phyloP scores from a whole-genome alignment of 2,797 vertebrate genomes.

The Capromys pilorides region DNA sequence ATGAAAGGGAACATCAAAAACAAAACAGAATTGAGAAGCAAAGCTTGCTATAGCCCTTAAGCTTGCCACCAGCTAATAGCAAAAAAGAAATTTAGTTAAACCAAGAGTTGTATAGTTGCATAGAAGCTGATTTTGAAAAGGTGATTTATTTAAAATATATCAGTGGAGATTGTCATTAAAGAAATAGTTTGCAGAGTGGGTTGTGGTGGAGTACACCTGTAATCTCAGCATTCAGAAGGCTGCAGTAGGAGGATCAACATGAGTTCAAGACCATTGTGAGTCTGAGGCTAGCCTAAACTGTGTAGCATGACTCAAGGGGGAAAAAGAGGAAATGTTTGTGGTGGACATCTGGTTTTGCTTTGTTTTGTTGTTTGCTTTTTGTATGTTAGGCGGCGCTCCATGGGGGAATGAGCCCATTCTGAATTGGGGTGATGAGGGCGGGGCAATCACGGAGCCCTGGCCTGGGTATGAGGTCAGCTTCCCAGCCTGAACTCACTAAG shows the following conservation, averaged over 20 bases:
- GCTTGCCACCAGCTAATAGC: not conserved
- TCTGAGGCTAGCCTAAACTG: not conserved
- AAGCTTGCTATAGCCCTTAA: not conserved
- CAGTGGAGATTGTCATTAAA: not conserved
- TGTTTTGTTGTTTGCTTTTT: not conserved
- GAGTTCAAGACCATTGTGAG: not conserved
- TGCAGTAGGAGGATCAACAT: not conserved
- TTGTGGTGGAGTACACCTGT: not conserved
- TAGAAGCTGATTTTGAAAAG: conserved; percentile 4
- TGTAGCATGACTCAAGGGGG: not conserved
- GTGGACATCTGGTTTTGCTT: conserved; percentile 42
- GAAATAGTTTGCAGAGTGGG: not conserved
- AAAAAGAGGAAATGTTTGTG: not conserved
- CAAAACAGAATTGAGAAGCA: not conserved
- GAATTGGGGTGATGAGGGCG: not conserved
- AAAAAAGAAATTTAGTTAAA: not conserved
- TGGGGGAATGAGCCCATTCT: not conserved
- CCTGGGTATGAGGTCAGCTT: not conserved
- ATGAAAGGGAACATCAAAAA: not conserved
- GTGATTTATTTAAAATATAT: not conserved
- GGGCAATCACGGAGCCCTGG: not conserved
- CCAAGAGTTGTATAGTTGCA: not conserved
- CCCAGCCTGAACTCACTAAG: not conserved
- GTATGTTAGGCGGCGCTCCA: not conserved
- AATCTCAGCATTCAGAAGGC: not conserved